phyloP scores from a whole-genome alignment of 2,888 invertebrate genomes.

The Steinernema hermaphroditum region DNA sequence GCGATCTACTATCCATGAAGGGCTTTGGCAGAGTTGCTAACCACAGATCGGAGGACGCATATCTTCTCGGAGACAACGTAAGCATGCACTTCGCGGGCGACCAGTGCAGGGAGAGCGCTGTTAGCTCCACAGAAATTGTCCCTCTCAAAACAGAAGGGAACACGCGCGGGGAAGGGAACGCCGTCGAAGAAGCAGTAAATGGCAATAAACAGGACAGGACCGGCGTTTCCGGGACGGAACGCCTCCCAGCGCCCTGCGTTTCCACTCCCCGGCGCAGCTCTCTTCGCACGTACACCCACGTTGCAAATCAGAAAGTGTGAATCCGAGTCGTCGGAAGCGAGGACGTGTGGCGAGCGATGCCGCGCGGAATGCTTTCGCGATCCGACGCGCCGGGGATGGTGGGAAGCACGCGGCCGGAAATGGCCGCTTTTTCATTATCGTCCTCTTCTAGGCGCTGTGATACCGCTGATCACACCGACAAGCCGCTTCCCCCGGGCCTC shows the following conservation, averaged over 20 bases:
- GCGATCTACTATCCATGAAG: too few relatives aligned
- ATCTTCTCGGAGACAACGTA: too few relatives aligned
- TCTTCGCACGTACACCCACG: slow-evolving; percentile 22
- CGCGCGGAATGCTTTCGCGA: background rate
- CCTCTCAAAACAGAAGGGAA: background rate
- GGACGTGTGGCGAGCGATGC: background rate
- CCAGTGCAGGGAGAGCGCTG: too few relatives aligned
- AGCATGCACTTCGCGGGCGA: too few relatives aligned
- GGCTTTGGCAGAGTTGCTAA: too few relatives aligned
- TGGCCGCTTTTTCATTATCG: background rate
- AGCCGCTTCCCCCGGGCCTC: too few relatives aligned
- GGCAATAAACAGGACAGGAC: slow-evolving; percentile 18
- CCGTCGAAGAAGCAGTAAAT: slow-evolving; percentile 3
- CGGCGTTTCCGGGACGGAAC: background rate
- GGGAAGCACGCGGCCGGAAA: background rate
- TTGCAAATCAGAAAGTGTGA: background rate
- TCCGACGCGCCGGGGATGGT: background rate
- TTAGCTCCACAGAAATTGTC: too few relatives aligned
- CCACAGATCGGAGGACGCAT: too few relatives aligned
- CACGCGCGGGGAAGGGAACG: slow-evolving; percentile 17
- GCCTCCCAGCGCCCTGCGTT: background rate
- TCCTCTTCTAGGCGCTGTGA: too few relatives aligned
- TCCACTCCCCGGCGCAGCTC: slow-evolving; percentile 1
- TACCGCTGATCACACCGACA: too few relatives aligned
- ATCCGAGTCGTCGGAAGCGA: background rate